Base-by-base conservation (phyloP, 1,140 invertebrate genomes). In the Acromyrmex heyeri region DNA sequence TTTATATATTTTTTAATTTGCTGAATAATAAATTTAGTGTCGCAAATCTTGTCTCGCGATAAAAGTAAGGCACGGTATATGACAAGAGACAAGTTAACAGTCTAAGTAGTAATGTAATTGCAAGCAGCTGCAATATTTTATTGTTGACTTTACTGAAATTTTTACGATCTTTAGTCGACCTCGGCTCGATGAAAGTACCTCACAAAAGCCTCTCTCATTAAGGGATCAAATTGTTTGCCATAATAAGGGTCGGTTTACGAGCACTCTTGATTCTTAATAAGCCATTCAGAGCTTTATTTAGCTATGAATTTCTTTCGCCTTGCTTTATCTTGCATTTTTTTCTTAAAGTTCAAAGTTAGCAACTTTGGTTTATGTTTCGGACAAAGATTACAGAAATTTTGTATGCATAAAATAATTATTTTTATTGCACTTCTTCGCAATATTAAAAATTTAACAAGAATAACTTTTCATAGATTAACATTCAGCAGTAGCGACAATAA, bases 211-310 rank as follows among this genome's bases (percentile, higher is more conserved):
- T 50, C 24, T 6, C 18, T 77, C 38, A 27, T 73, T 27, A n/a
- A 53, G 18, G 18, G 18, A n/a, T 48, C 57, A 44, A 77, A 62
- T 48, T 48, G 70, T 73, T 73, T 10, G 57, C 57, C 16, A 24
- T 64, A 77, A 61, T 61, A 44, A 44, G 57, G 18, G 7, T 44
- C 21, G 34, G 34, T 77, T 77, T 77, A 77, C 38, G 34, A 77
- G 75, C 57, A 77, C 10, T 7, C 38, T 62, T 16, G 21, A 61
- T 76, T 59, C 34, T 48, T 62, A 48, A 77, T 77, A 77, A 77
- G 3, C 3, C 0, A 5, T 38, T 76, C 12, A n/a, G 10, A 44
- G 16, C 21, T 61, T 75, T 12, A 57, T 75, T 76, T 59, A 59
- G 16, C 18, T 24, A 12, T 44, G 7, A 14, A n/a, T 44, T 62